Evolutionary conservation across 2,113 vertebrate species (phyloP).

Genomic region (Montifringilla adamsi): DNA sequence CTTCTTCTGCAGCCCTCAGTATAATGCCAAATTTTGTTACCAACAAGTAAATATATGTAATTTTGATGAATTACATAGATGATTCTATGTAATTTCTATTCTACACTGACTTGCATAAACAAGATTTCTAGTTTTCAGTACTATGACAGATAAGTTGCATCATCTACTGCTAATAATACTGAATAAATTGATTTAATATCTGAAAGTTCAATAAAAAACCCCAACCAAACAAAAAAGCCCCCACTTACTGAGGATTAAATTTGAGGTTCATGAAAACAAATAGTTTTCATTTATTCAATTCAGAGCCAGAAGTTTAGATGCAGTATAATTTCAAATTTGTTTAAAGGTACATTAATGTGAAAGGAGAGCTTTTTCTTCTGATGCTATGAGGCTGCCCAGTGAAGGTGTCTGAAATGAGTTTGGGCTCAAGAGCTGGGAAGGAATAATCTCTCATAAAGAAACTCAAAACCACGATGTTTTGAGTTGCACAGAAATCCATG

Average conservation of each 20-base stretch:
- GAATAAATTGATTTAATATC: constrained; percentile 10
- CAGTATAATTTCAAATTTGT: background rate
- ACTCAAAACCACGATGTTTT: accelerated
- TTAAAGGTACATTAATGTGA: background rate
- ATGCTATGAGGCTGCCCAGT: background rate
- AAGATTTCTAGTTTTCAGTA: background rate
- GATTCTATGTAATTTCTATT: background rate
- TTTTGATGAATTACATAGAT: background rate
- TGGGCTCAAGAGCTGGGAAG: background rate
- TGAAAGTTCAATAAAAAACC: background rate
- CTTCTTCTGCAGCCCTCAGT: background rate
- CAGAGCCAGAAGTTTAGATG: background rate
- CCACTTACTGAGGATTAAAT: background rate
- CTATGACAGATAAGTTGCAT: background rate
- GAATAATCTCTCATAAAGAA: background rate
- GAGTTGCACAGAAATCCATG: background rate
- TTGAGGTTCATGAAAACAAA: background rate
- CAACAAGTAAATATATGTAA: background rate
- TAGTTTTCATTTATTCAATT: background rate
- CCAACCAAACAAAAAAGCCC: background rate
- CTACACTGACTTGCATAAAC: background rate
- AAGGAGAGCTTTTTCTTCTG: background rate
- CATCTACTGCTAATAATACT: background rate
- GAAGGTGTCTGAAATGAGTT: background rate
- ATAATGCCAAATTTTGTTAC: background rate